Evolutionary conservation across 2,888 invertebrate species (phyloP).

Genomic region (Morpho achilles): DNA sequence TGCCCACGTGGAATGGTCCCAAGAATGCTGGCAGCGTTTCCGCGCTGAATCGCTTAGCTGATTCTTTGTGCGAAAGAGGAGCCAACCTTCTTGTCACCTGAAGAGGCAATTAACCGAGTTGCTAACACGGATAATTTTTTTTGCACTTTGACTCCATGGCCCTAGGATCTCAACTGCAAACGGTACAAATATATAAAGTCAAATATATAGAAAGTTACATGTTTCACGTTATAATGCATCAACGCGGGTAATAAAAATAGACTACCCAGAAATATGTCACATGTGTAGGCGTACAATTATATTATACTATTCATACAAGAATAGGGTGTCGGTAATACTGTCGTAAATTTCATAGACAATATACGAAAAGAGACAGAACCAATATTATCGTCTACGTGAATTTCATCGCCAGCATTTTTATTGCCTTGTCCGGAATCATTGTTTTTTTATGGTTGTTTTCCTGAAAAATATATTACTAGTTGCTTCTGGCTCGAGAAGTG

Average conservation of each 20-base stretch:
- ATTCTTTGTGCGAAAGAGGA: too few relatives aligned
- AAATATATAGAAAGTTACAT: too few relatives aligned
- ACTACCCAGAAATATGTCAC: conserved; percentile 1
- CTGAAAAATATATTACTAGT: background rate
- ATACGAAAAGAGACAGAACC: conserved; percentile 5
- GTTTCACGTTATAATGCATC: background rate
- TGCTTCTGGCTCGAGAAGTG: background rate
- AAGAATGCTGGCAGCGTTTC: too few relatives aligned
- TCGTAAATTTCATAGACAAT: conserved; percentile 12
- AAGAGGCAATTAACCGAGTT: too few relatives aligned
- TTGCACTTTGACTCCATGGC: too few relatives aligned
- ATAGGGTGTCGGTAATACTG: conserved; percentile 10
- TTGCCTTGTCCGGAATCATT: conserved; percentile 4
- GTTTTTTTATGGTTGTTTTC: background rate
- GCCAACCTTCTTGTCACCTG: too few relatives aligned
- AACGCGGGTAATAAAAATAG: conserved; percentile 2
- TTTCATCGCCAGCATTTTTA: conserved; percentile 5
- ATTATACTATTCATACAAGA: conserved; percentile 5
- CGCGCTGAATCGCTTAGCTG: too few relatives aligned
- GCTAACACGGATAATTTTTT: too few relatives aligned
- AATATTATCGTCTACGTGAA: conserved; percentile 12
- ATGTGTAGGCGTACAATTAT: conserved; percentile 6
- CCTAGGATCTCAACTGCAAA: too few relatives aligned
- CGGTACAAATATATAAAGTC: too few relatives aligned
- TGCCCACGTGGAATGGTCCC: too few relatives aligned